Base-by-base conservation (phyloP, 2,113 vertebrate species). In the Phaethon lepturus region DNA sequence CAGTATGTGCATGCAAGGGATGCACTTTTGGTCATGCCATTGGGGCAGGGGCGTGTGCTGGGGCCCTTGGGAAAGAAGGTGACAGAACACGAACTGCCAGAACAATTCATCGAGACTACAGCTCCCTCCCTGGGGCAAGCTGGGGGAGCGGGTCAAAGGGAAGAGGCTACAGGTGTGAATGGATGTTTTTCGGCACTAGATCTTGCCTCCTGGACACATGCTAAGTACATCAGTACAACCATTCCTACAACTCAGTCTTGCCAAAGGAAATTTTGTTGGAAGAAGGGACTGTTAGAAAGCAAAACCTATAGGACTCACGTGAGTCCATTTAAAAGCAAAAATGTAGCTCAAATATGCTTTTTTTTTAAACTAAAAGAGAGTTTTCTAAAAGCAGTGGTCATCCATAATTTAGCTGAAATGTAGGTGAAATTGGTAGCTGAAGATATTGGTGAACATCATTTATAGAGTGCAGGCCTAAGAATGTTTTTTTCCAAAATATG, bases 161-260 rank as follows among this genome's bases (percentile, higher is more conserved):
- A 68, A 72, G 4, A 91, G 60, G 31, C 26, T 82, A 23, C 18
- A 47, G 22, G 22, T 42, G 7, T 10, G 15, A 71, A 60, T 23
- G 2, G 56, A 59, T 7, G 11, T 18, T 86, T 63, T 82, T 59
- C 52, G 80, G 49, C 44, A 59, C 35, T 47, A 17, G 13, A 64
- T 79, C 33, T 75, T 42, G 17, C 42, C 60, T 55, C 15, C 31
- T 81, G 69, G 35, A 59, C 44, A 60, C 9, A 20, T 6, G 16
- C 13, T 35, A 60, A 86, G 29, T 24, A 38, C 33, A 49, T n/a
- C 0, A 0, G 49, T 64, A 56, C 3, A 83, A 80, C n/a, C 20
- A 35, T 79, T 62, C 44, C 33, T 76, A 59, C 10, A 86, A 64
- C 29, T 84, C 50, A 60, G 40, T 85, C 64, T 68, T 53, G 40